Evolutionary conservation across 2,113 vertebrate genomes (phyloP), one percentile per base, ranked within the genome.

Genomic region (Chamaetylas fuelleborni): DNA sequence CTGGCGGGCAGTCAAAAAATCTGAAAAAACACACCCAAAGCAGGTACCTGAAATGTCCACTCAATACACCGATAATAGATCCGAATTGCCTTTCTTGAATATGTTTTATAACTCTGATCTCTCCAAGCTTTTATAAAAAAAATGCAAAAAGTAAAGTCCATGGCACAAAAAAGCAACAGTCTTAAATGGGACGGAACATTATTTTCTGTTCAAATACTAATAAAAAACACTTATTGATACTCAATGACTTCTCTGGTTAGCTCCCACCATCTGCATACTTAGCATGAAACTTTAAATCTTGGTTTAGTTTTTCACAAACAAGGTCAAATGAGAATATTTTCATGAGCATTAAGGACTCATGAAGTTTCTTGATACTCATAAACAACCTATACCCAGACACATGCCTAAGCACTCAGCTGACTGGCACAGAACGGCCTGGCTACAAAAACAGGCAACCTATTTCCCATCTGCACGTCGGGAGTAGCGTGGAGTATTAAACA

Each of bases 331-430:
- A 40, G 22, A 72, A 33, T 5, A 28, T 8, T 56, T 78, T 57
- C 34, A 19, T 2, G 5, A 81, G 34, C 19, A 4, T 19, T 11
- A 45, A 12, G 22, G 19, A 69, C 14, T 48, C 29, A 5, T 0
- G 0, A 36, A 22, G 9, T 42, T 74, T 54, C 34, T 51, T 8
- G 0, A 29, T 34, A 14, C 8, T 57, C 15, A 12, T 5, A 36
- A 69, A 56, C 11, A 50, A 28, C 16, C 6, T 13, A 11, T 1
- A 42, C 3, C 3, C 12, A 33, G 34, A 45, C 25, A 50, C 8
- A 25, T 5, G 14, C 14, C 28, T 40, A 33, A 58, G 42, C 51
- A 54, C 33, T 10, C 31, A 81, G 36, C 17, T 65, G 43, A 51
- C n/a, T 26, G 34, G 5, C 61, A 62, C 4, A 26, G 36, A 60